These are phyloP conservation scores for Lithophane semibrunnea DNA, from an alignment of 2,888 invertebrate genomes.

Conservation along the genomic window DNA sequence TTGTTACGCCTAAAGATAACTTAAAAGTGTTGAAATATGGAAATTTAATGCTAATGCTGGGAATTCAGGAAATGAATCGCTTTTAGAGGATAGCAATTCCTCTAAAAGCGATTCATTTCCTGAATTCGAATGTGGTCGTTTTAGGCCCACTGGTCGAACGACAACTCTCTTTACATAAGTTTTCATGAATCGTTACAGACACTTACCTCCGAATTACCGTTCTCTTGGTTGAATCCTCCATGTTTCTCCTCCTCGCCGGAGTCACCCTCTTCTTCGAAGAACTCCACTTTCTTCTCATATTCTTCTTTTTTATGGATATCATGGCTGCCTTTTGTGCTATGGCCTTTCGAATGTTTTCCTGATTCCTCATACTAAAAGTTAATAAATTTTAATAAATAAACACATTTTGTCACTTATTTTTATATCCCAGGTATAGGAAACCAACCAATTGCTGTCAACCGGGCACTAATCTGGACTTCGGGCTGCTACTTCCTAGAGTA, in stretches of 20 bases:
- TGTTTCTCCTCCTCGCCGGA: slow-evolving; percentile 92
- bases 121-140: too few species aligned
- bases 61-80: too few species aligned
- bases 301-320: slow-evolving; percentile 94
- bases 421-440: background rate
- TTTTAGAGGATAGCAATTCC: too few species aligned
- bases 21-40: too few species aligned
- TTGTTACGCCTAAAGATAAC: background rate
- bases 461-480: background rate
- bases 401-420: background rate
- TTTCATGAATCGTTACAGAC: background rate
- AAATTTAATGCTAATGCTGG: too few species aligned
- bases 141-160: too few species aligned
- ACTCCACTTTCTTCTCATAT: slow-evolving; percentile 94
- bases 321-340: slow-evolving; percentile 94
- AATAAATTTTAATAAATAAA: background rate
- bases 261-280: slow-evolving; percentile 94
- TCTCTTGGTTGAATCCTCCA: slow-evolving; percentile 91
- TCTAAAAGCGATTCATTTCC: too few species aligned
- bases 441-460: background rate
- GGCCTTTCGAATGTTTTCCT: slow-evolving; percentile 93
- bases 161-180: background rate
- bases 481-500: background rate
- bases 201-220: slow-evolving; percentile 81
- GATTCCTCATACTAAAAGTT: slow-evolving; percentile 89